Conservation (phyloP, 2,888 invertebrate species). For the Netelia inedita region DNA sequence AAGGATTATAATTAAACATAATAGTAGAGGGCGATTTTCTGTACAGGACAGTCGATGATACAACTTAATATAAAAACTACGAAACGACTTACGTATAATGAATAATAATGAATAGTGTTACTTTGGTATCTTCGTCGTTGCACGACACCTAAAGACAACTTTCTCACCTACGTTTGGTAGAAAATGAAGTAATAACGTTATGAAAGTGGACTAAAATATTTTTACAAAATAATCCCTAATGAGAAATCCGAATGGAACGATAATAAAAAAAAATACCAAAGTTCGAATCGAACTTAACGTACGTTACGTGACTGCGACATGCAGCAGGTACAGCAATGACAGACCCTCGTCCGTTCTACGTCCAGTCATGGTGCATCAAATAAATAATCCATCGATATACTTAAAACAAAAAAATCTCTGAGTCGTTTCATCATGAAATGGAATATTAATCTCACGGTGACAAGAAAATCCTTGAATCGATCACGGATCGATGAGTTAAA, state of each 20-base stretch:
- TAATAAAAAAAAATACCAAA: neutral
- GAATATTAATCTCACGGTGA: too few species aligned
- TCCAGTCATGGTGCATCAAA: constrained; percentile 31
- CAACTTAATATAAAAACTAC: neutral
- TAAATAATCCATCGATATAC: constrained; percentile 26
- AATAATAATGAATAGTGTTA: neutral
- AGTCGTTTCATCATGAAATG: neutral
- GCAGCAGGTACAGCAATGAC: neutral
- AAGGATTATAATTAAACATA: neutral
- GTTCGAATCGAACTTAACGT: neutral
- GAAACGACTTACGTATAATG: neutral
- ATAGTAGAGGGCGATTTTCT: neutral
- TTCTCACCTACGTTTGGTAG: too few species aligned
- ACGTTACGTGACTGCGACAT: neutral
- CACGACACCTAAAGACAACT: neutral
- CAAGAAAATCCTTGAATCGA: too few species aligned
- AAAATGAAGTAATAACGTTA: too few species aligned
- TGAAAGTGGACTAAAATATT: too few species aligned
- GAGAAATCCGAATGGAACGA: neutral
- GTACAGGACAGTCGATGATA: neutral
- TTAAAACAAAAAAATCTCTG: constrained; percentile 14
- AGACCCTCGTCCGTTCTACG: neutral
- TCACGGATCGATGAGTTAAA: too few species aligned
- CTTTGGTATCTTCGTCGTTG: neutral
- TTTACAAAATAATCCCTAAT: neutral